phyloP scores from a whole-genome alignment of 2,888 invertebrate species.

The Tridacna gigas region DNA sequence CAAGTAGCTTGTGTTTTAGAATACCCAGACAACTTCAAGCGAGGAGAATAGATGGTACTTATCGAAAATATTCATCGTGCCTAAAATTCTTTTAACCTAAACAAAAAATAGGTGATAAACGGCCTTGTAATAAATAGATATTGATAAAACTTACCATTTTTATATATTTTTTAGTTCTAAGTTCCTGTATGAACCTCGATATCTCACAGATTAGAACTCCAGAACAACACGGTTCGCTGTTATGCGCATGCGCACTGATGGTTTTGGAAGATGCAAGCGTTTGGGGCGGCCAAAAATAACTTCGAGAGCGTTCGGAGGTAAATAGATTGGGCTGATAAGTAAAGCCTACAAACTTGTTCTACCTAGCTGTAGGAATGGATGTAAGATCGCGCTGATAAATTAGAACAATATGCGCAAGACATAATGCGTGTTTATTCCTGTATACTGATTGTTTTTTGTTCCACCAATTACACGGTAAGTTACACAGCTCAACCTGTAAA shows the following conservation, averaged over 20 bases:
- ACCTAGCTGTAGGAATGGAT: background rate
- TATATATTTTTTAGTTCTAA: conserved; percentile 34
- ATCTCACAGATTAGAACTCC: conserved; percentile 33
- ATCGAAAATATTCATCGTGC: conserved; percentile 11
- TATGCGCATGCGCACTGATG: conserved; percentile 48
- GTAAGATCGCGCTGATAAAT: conserved; percentile 12
- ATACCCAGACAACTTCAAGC: background rate
- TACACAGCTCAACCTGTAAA: no score
- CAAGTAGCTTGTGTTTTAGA: background rate
- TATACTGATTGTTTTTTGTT: no score
- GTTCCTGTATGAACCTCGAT: conserved; percentile 42
- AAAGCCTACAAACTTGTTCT: conserved; percentile 8
- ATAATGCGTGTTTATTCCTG: background rate
- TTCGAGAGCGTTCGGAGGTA: conserved; percentile 1
- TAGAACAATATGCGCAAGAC: conserved; percentile 20
- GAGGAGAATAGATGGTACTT: background rate
- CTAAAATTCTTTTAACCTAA: conserved; percentile 42
- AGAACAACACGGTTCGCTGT: conserved; percentile 6
- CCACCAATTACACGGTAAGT: no score
- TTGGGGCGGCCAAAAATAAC: conserved; percentile 11
- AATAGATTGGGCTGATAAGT: conserved; percentile 19
- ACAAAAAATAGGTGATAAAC: conserved; percentile 45
- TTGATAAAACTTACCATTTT: conserved; percentile 64
- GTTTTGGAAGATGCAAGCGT: conserved; percentile 6
- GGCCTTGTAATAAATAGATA: conserved; percentile 39